phyloP scores from a whole-genome alignment of 2,113 vertebrate genomes.

The Microcebus murinus region DNA sequence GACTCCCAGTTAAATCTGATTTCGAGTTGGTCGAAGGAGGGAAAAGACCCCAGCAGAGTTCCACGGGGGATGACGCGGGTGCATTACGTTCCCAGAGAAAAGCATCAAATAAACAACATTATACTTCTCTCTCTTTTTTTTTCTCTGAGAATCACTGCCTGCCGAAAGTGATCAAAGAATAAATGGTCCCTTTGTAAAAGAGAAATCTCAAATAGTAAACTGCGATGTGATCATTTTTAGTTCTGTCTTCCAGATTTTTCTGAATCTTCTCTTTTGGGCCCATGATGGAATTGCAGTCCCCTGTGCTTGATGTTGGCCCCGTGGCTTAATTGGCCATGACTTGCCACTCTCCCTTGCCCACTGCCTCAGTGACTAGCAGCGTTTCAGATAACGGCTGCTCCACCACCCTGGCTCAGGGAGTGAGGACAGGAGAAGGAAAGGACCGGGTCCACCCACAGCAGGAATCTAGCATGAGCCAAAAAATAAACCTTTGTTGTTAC shows the following conservation, averaged over 20 bases:
- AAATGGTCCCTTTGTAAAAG: not conserved
- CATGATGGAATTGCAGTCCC: not conserved
- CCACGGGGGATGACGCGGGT: no score
- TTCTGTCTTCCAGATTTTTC: not conserved
- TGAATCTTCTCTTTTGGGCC: not conserved
- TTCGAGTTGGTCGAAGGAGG: not conserved
- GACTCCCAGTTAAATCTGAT: not conserved
- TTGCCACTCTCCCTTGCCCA: not conserved
- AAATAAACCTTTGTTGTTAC: not conserved
- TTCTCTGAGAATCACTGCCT: not conserved
- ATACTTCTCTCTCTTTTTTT: not conserved
- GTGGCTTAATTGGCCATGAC: not conserved
- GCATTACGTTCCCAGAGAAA: not conserved
- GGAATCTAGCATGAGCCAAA: not conserved
- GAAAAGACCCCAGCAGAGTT: not conserved
- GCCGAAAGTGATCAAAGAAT: not conserved
- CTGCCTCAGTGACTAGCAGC: not conserved
- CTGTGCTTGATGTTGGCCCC: not conserved
- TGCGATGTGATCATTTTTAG: not conserved
- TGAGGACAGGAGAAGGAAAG: not conserved
- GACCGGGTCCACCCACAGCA: no score
- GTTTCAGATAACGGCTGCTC: not conserved
- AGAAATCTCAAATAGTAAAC: not conserved
- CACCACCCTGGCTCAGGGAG: not conserved
- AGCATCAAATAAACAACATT: not conserved